These are phyloP conservation scores for Ormyrus nitidulus DNA, from an alignment of 2,888 invertebrate genomes.

Conservation along the genomic window DNA sequence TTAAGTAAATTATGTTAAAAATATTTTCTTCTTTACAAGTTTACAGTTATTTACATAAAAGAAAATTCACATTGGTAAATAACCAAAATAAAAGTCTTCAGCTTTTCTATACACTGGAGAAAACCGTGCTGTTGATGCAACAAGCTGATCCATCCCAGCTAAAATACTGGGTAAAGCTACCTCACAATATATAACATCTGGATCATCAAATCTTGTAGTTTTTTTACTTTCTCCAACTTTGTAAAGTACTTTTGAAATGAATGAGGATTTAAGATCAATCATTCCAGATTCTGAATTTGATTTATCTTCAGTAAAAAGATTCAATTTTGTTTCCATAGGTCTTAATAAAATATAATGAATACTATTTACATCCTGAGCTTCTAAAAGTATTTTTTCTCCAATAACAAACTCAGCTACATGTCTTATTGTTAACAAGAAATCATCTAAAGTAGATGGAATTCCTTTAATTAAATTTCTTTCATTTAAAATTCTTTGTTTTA, in stretches of 20 bases:
- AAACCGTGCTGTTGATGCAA: slow-evolving; percentile 66
- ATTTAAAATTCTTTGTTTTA: slow-evolving; percentile 62
- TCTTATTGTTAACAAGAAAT: slow-evolving; percentile 68
- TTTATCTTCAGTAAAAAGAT: slow-evolving; percentile 62
- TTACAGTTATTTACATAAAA: slow-evolving; percentile 51
- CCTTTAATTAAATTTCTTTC: slow-evolving; percentile 42
- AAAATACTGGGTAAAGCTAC: slow-evolving; percentile 66
- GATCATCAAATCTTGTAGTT: slow-evolving; percentile 55
- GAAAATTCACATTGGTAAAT: slow-evolving; percentile 59
- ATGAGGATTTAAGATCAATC: slow-evolving; percentile 60
- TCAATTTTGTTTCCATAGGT: slow-evolving; percentile 69
- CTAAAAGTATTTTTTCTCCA: slow-evolving; percentile 67
- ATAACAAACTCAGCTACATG: slow-evolving; percentile 62
- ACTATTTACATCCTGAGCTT: slow-evolving; percentile 62
- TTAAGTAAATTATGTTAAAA: neutral
- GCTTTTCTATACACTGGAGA: slow-evolving; percentile 67
- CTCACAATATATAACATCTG: slow-evolving; percentile 64
- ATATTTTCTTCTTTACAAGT: neutral
- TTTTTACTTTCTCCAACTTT: slow-evolving; percentile 64
- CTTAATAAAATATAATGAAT: slow-evolving; percentile 66
- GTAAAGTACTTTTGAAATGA: slow-evolving; percentile 70
- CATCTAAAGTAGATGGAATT: slow-evolving; percentile 63
- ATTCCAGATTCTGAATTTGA: slow-evolving; percentile 46
- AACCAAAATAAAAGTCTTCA: slow-evolving; percentile 67
- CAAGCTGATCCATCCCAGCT: slow-evolving; percentile 68